Evolutionary conservation across 2,888 invertebrate genomes (phyloP), one percentile per base, ranked within the genome.

Genomic region (Campoplex capitator): DNA sequence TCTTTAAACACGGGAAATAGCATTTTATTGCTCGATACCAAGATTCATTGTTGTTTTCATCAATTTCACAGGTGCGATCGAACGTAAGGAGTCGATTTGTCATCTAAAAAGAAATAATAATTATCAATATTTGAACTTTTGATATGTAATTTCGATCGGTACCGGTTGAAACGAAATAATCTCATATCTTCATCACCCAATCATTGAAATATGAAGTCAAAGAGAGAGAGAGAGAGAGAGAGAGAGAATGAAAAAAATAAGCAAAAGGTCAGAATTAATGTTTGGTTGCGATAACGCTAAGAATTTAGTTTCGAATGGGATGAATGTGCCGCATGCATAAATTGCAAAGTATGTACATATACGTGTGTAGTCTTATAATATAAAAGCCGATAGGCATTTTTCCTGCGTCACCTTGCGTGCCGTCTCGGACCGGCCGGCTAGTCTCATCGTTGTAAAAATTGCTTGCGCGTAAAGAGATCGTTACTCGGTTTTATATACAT

Each of bases 381-480:
- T 78, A 51, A 51, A 23, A 51, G 87, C 87, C 88, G 89, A 91
- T 90, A 45, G 38, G 91, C 62, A 78, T 73, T 42, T 75, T 58
- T 16, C 58, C 62, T 65, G 32, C 91, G 91, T 92, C 91, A 91
- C 91, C 89, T 94, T 90, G 94, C 94, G 94, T 94, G 94, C 91
- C 91, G 92, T 89, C 88, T 92, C 91, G 92, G 91, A 84, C 91
- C 92, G 93, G 92, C 92, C 92, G 89, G 92, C 91, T 92, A 92
- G 91, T 89, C 93, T 90, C 67, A 35, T 77, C 91, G 92, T 93
- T 93, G 90, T 94, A 93, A 94, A 94, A 94, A 93, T 94, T 93
- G 93, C 93, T 91, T 93, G 93, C 93, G 92, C 94, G 94, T 93
- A 93, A 94, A 94, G 93, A 93, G 93, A 93, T 94, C 91, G 93